These are phyloP conservation scores for Aphelenchoides avenae DNA, from an alignment of 1,140 invertebrate genomes.

Conservation along the genomic window DNA sequence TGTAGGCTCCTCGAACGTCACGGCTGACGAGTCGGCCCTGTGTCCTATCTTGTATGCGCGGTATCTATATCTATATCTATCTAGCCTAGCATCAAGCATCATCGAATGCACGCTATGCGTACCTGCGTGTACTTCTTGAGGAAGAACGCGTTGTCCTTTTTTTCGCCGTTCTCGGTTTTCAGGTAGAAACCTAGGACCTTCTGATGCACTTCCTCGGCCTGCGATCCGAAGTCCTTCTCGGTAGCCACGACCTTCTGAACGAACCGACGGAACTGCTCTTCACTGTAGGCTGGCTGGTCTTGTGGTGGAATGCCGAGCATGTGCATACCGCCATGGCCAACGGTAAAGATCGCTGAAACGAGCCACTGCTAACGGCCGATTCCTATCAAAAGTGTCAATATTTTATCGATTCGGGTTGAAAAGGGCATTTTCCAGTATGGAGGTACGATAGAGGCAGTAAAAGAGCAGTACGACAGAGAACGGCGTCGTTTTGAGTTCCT, in stretches of 20 bases:
- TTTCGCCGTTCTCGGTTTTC: conserved; percentile 11
- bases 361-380: too few relatives aligned
- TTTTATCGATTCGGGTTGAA: not conserved
- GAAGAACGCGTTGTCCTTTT: conserved; percentile 7
- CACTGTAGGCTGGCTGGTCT: conserved; percentile 17
- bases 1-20: too few relatives aligned
- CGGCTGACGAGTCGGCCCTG: too few relatives aligned
- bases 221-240: conserved; percentile 11
- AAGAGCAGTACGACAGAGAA: not conserved
- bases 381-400: too few relatives aligned
- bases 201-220: conserved; percentile 19
- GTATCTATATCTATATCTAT: not conserved
- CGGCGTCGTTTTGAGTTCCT: too few relatives aligned
- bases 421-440: not conserved
- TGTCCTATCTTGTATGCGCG: too few relatives aligned
- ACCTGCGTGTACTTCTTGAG: conserved; percentile 26
- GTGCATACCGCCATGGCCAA: not conserved
- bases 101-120: not conserved
- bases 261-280: conserved; percentile 22
- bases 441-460: conserved; percentile 1
- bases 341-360: conserved; percentile 6
- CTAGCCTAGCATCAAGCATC: not conserved
- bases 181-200: conserved; percentile 34
- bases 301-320: conserved; percentile 5
- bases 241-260: conserved; percentile 15